These are phyloP conservation scores for Nycteola revayana DNA, from an alignment of 2,888 invertebrate species.

Conservation along the genomic window DNA sequence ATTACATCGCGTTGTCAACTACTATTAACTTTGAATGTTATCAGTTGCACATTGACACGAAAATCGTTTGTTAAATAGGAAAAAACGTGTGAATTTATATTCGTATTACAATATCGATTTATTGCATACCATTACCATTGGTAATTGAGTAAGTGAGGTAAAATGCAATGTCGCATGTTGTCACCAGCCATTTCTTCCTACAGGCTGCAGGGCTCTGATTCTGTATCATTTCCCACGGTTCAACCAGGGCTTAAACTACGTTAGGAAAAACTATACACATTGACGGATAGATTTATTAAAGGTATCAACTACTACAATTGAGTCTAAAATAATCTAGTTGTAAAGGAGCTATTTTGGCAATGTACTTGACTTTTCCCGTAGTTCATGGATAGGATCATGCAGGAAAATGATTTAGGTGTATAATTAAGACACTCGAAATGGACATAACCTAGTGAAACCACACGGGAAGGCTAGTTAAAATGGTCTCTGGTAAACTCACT, in stretches of 20 bases:
- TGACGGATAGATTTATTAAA: too few species aligned
- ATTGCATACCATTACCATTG: conserved; percentile 39
- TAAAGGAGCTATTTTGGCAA: too few species aligned
- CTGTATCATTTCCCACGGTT: conserved; percentile 42
- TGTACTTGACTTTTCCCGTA: too few species aligned
- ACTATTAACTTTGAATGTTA: conserved; percentile 27
- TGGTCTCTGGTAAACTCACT: too few species aligned
- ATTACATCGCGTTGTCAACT: conserved; percentile 1
- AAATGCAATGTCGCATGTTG: conserved; percentile 42
- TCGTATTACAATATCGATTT: conserved; percentile 40
- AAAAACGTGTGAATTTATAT: conserved; percentile 57
- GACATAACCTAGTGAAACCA: too few species aligned
- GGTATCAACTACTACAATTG: too few species aligned
- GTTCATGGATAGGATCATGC: too few species aligned
- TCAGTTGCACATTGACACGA: conserved; percentile 37
- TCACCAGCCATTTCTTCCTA: conserved; percentile 40
- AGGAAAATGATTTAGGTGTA: too few species aligned
- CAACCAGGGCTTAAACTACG: conserved; percentile 14
- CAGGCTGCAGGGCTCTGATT: conserved; percentile 25
- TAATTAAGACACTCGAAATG: too few species aligned
- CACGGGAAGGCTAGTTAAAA: too few species aligned
- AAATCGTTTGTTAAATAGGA: conserved; percentile 32
- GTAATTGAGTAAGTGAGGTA: conserved; percentile 36
- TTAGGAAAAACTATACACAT: background rate
- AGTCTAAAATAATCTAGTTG: too few species aligned